These are phyloP conservation scores for Raja brachyura DNA, from an alignment of 2,113 vertebrate species.

Conservation along the genomic window DNA sequence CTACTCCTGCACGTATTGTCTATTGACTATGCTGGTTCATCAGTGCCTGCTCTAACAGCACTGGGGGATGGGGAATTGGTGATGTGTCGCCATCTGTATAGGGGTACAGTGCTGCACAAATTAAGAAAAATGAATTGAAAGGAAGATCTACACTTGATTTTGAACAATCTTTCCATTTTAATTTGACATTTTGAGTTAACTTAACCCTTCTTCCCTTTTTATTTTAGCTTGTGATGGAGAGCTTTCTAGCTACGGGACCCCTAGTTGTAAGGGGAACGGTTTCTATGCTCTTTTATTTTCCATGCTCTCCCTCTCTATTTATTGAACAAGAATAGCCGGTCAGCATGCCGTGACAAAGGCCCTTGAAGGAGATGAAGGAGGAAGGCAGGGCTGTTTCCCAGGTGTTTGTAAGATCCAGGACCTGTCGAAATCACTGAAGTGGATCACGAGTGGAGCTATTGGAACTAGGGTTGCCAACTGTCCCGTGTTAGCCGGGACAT, in stretches of 20 bases:
- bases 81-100: too few species aligned
- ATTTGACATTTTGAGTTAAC: neutral
- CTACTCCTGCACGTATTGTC: too few species aligned
- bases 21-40: too few species aligned
- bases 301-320: neutral
- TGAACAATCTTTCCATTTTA: neutral
- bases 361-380: neutral
- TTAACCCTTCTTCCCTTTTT: slow-evolving; percentile 17
- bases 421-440: neutral
- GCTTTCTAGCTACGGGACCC: neutral
- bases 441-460: neutral
- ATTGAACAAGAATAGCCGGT: neutral
- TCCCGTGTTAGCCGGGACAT: too few species aligned
- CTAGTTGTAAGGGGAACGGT: neutral
- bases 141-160: neutral
- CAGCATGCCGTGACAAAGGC: neutral
- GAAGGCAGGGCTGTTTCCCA: neutral
- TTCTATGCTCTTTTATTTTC: neutral
- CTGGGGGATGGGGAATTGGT: neutral
- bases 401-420: neutral
- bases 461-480: too few species aligned
- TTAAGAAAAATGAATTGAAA: neutral
- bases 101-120: neutral
- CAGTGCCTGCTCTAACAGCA: too few species aligned
- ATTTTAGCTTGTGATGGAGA: slow-evolving; percentile 24